Base-by-base conservation (phyloP, 2,113 vertebrate species). In the Zapus hudsonius region DNA sequence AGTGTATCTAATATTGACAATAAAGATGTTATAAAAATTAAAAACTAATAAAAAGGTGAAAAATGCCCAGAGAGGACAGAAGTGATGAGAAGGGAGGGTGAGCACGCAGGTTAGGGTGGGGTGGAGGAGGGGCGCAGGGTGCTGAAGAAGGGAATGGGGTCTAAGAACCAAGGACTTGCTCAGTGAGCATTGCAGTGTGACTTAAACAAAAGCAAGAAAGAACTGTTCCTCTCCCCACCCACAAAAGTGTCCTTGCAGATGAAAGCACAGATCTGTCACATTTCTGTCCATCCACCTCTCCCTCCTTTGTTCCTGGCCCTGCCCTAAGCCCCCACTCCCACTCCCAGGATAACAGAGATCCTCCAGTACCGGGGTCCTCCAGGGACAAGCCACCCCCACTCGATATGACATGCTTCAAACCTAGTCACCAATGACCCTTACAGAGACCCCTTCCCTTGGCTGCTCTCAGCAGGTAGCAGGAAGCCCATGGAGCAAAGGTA, bases 401-500 rank as follows among this genome's bases (percentile, higher is more conserved):
- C 29, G 55, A 67, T 8, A 69, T 55, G 38, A 82, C 72, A 42
- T 10, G 33, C 84, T 73, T 40, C 81, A 42, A 29, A 70, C 67
- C 67, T 1, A n/a, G 75, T 57, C 69, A 86, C 55, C 79, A 36
- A 12, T 74, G 95, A 87, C 82, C 75, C 81, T 63, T 79, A 31
- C 33, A 10, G 64, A 3, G 57, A 81, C n/a, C n/a, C 13, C 63
- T 90, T 84, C 70, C 63, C 88, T 64, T 11, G 85, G 88, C 85
- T 31, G 3, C 23, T 70, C 31, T 94, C 88, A 36, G 29, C 70
- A 89, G 42, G 42, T 78, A 91, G 81, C 3, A 55, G 81, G 1
- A 31, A 87, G 59, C 15, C 66, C 55, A 90, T 63, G 74, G 61
- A 95, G 93, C 94, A 86, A 95, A 95, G 63, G 55, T 86, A 94